Conservation (phyloP, 2,888 invertebrate species). For the Drosophila yooni region DNA sequence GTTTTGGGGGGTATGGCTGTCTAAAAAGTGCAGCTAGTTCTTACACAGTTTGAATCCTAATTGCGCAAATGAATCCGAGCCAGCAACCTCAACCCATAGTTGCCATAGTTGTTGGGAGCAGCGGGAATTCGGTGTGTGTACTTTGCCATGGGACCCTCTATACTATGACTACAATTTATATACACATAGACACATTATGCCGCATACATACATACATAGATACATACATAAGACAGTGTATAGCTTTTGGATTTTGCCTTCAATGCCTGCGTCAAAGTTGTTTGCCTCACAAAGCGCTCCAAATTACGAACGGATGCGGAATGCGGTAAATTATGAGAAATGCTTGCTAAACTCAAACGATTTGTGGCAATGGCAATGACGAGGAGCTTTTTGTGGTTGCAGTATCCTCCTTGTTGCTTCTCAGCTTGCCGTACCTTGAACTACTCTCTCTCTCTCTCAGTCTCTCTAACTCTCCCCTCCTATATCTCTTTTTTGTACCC, state of each 20-base stretch:
- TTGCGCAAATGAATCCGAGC: conserved; percentile 56
- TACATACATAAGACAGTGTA: background rate
- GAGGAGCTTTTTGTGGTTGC: conserved; percentile 18
- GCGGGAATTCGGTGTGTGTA: conserved; percentile 41
- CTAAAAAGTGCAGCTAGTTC: conserved; percentile 61
- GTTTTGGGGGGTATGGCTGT: conserved; percentile 14
- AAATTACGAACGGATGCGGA: conserved; percentile 40
- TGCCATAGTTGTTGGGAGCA: conserved; percentile 19
- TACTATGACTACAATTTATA: conserved; percentile 2
- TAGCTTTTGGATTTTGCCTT: conserved; percentile 7
- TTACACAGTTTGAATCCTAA: conserved; percentile 60
- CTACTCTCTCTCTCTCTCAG: background rate
- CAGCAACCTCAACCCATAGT: conserved; percentile 25
- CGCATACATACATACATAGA: background rate
- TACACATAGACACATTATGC: background rate
- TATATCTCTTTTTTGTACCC: background rate
- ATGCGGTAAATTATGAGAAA: conserved; percentile 45
- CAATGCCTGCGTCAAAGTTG: conserved; percentile 35
- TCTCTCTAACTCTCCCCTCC: background rate
- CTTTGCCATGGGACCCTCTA: background rate
- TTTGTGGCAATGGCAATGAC: conserved; percentile 43
- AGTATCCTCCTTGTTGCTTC: conserved; percentile 1
- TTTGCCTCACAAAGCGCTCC: conserved; percentile 47
- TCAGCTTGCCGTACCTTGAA: conserved; percentile 10
- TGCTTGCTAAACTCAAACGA: conserved; percentile 41